These are phyloP conservation scores for Polymixis lichenea DNA, from an alignment of 2,888 invertebrate genomes.

Conservation along the genomic window DNA sequence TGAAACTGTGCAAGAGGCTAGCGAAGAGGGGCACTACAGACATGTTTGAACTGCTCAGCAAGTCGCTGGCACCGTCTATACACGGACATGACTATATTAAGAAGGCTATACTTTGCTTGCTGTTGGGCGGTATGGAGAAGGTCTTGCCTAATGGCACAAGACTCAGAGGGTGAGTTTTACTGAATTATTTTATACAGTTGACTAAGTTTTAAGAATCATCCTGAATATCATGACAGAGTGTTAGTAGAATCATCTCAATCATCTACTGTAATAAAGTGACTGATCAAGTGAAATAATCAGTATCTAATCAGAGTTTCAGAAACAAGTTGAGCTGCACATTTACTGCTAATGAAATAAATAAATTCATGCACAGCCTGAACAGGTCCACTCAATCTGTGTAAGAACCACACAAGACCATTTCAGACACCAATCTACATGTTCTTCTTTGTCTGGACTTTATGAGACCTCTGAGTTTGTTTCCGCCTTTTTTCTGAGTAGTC, in stretches of 20 bases:
- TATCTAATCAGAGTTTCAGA: neutral
- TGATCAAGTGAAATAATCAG: neutral
- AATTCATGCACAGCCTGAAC: too few relatives aligned
- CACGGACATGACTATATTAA: slow-evolving; percentile 99
- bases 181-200: neutral
- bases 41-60: slow-evolving; percentile 96
- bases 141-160: slow-evolving; percentile 97
- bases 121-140: slow-evolving; percentile 99
- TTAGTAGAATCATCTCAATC: neutral
- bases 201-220: neutral
- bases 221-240: neutral
- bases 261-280: neutral
- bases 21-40: slow-evolving; percentile 93
- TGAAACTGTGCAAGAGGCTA: slow-evolving; percentile 96
- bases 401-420: too few relatives aligned
- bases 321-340: too few relatives aligned
- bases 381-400: too few relatives aligned
- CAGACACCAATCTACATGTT: too few relatives aligned
- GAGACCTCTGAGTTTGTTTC: too few relatives aligned
- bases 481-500: too few relatives aligned
- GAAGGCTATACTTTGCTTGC: slow-evolving; percentile 97
- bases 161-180: slow-evolving; percentile 93
- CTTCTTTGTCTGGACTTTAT: too few relatives aligned
- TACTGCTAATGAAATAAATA: too few relatives aligned
- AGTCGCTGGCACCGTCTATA: slow-evolving; percentile 99